Evolutionary conservation across 2,797 vertebrate genomes (phyloP), one percentile per base, ranked within the genome.

Genomic region (Loriculus beryllinus): DNA sequence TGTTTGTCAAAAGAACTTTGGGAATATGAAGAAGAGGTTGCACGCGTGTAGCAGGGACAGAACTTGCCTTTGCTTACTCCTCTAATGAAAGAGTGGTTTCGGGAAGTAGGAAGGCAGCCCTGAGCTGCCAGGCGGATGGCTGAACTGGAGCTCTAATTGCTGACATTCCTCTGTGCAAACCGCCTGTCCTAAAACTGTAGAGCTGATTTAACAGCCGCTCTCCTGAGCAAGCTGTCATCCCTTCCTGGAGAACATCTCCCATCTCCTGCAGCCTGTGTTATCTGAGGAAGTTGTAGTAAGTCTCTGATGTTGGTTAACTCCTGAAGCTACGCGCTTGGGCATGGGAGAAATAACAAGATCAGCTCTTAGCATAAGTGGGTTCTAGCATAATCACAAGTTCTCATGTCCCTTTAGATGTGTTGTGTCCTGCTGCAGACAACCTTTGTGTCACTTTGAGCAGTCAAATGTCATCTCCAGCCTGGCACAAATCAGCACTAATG

Each of bases 191-290:
- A 7, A 49, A 63, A 49, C 5, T 40, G 8, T 16, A 40, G 37
- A 20, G 10, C 60, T 74, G 35, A 35, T 63, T 19, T 29, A 33
- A 18, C n/a, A 7, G 54, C 54, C 7, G 0, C 37, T 56, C 69
- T 48, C 45, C 18, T 29, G 12, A 62, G 49, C 63, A 43, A 76
- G 49, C 35, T 76, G n/a, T 13, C 22, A 2, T 22, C 52, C 33
- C n/a, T 31, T 33, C 6, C 2, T 6, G 6, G 35, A 31, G 42
- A 60, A 10, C 2, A 1, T 14, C 79, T 62, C 16, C 3, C 19
- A 51, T 40, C 40, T 43, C 6, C 9, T 4, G 26, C 29, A 76
- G 69, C 23, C 31, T 2, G 0, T 13, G 1, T 47, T 52, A 6
- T 17, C 29, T 40, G 28, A 33, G n/a, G 40, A 31, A 35, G 21